These are phyloP conservation scores for Gambelia wislizenii DNA, from an alignment of 2,797 vertebrate genomes.

Conservation along the genomic window DNA sequence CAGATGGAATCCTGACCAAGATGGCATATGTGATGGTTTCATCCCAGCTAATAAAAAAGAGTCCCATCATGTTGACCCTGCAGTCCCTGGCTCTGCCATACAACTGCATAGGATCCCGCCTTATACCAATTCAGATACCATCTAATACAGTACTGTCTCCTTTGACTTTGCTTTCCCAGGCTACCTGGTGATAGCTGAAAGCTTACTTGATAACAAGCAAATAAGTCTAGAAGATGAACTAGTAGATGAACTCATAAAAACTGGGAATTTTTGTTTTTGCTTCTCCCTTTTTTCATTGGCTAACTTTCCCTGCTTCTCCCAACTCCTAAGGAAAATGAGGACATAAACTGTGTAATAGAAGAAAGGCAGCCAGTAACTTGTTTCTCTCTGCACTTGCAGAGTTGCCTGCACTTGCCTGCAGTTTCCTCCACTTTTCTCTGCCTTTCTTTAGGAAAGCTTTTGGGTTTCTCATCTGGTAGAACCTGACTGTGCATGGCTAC, in stretches of 20 bases:
- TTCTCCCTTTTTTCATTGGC: background rate
- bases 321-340: background rate
- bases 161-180: background rate
- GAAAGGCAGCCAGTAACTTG: background rate
- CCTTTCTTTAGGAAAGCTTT: background rate
- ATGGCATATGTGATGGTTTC: no score
- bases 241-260: background rate
- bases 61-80: no score
- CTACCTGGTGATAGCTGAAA: background rate
- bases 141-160: background rate
- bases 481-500: background rate
- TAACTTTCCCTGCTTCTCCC: background rate
- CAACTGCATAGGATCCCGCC: no score
- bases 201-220: background rate
- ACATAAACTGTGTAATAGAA: background rate
- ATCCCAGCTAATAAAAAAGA: no score
- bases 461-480: background rate
- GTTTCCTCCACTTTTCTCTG: background rate
- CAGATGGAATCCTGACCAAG: no score
- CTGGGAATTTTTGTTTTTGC: no score
- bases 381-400: no score
- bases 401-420: background rate
- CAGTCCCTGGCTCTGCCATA: no score
- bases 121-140: no score
- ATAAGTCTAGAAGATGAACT: background rate